Percentiles rank a stretch among this genome's conserved stretches.
phyloP scores from a whole-genome alignment of 2,113 vertebrate species.

The Montifringilla adamsi region DNA sequence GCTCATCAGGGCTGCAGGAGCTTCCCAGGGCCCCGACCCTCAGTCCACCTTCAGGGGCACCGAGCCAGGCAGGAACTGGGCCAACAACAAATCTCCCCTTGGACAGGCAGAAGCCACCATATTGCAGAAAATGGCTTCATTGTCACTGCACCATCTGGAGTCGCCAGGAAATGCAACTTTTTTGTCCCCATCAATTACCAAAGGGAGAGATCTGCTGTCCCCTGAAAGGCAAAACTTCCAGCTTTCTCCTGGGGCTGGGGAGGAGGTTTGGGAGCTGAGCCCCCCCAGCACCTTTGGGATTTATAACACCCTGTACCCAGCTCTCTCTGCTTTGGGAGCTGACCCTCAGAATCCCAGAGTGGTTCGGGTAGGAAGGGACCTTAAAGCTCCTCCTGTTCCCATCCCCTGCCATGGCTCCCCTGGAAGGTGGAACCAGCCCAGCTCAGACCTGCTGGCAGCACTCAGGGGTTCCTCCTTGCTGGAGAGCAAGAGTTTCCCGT shows the following conservation, averaged over 20 bases:
- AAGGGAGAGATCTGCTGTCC: neutral
- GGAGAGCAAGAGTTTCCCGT: neutral
- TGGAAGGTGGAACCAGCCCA: neutral
- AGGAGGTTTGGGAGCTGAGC: neutral
- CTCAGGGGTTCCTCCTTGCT: neutral
- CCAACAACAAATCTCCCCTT: neutral
- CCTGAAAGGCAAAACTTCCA: neutral
- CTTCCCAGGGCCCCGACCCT: neutral
- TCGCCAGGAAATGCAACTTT: neutral
- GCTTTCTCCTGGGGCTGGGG: neutral
- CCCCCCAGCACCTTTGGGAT: neutral
- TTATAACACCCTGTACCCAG: accelerated
- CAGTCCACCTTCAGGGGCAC: neutral
- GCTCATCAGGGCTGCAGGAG: neutral
- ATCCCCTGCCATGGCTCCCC: neutral
- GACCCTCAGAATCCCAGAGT: neutral
- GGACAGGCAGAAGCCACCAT: neutral
- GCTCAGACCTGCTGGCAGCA: neutral
- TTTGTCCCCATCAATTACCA: neutral
- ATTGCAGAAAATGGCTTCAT: conserved; percentile 14
- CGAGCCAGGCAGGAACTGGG: neutral
- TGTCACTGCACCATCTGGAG: conserved; percentile 16
- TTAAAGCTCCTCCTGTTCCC: neutral
- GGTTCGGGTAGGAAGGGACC: neutral
- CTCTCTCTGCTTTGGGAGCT: neutral